Conservation (phyloP, 1,140 invertebrate genomes). For the Drosophila lacertosa region DNA sequence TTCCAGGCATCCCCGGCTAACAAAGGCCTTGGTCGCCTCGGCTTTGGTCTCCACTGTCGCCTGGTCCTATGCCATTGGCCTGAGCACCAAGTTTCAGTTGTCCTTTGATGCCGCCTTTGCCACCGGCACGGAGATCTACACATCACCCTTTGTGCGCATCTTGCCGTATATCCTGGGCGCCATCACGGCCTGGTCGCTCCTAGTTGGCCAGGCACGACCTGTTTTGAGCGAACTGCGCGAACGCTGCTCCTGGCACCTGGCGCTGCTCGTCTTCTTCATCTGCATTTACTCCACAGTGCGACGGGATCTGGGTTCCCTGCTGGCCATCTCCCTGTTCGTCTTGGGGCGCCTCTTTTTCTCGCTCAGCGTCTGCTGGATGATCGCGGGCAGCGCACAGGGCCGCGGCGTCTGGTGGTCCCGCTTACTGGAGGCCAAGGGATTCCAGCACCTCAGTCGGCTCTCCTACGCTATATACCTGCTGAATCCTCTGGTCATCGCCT, state of each 20-base stretch:
- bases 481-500: slow-evolving; percentile 77
- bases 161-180: slow-evolving; percentile 77
- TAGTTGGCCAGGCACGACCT: slow-evolving; percentile 30
- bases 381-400: slow-evolving; percentile 72
- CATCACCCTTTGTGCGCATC: slow-evolving; percentile 77
- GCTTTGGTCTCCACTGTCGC: slow-evolving; percentile 53
- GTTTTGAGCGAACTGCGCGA: slow-evolving; percentile 57
- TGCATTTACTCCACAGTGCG: slow-evolving; percentile 81
- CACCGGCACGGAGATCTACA: slow-evolving; percentile 81
- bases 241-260: slow-evolving; percentile 71
- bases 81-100: slow-evolving; percentile 70
- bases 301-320: slow-evolving; percentile 62
- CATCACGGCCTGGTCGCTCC: slow-evolving; percentile 66
- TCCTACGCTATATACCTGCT: slow-evolving; percentile 82
- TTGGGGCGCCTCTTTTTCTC: slow-evolving; percentile 75
- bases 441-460: slow-evolving; percentile 81
- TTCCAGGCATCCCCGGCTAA: slow-evolving; percentile 64
- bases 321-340: slow-evolving; percentile 73
- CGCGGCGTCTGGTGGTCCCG: slow-evolving; percentile 78
- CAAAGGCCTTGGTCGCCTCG: slow-evolving; percentile 51
- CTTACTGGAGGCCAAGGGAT: slow-evolving; percentile 74
- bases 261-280: slow-evolving; percentile 66
- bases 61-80: slow-evolving; percentile 68
- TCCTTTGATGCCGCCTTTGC: slow-evolving; percentile 79
- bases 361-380: slow-evolving; percentile 80